phyloP scores from a whole-genome alignment of 2,797 vertebrate species.

The Sternotherus odoratus region DNA sequence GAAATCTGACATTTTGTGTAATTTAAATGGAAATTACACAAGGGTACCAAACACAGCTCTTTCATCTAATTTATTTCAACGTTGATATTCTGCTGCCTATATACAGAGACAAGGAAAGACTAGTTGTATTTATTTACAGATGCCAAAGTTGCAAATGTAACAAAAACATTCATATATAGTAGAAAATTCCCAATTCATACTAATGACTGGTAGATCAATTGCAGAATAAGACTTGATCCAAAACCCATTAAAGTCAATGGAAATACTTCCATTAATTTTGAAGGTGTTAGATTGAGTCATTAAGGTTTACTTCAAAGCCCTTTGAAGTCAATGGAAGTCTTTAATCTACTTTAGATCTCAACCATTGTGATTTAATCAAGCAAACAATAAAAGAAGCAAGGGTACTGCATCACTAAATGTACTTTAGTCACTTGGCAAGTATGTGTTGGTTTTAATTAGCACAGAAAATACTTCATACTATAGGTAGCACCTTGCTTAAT shows the following conservation, averaged over 20 bases:
- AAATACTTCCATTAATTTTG: background rate
- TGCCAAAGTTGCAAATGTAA: background rate
- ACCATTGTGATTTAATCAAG: background rate
- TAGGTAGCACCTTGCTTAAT: background rate
- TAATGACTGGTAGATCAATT: background rate
- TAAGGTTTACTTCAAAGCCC: background rate
- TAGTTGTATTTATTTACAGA: background rate
- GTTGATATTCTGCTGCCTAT: conserved; percentile 42
- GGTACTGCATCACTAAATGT: background rate
- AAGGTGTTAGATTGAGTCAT: background rate
- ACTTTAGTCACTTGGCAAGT: background rate
- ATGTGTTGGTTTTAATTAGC: background rate
- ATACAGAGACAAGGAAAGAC: conserved; percentile 24
- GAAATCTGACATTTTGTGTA: conserved; percentile 25
- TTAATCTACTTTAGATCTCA: background rate
- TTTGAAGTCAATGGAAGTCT: background rate
- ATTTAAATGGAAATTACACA: conserved; percentile 44
- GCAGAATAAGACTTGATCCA: background rate
- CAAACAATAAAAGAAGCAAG: background rate
- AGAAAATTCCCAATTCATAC: background rate
- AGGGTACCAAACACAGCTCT: background rate
- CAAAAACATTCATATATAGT: background rate
- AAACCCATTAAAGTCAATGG: background rate
- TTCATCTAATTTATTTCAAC: conserved; percentile 51
- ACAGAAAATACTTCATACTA: background rate